Evolutionary conservation across 2,797 vertebrate species (phyloP).

Genomic region (Ambastaia sidthimunki): DNA sequence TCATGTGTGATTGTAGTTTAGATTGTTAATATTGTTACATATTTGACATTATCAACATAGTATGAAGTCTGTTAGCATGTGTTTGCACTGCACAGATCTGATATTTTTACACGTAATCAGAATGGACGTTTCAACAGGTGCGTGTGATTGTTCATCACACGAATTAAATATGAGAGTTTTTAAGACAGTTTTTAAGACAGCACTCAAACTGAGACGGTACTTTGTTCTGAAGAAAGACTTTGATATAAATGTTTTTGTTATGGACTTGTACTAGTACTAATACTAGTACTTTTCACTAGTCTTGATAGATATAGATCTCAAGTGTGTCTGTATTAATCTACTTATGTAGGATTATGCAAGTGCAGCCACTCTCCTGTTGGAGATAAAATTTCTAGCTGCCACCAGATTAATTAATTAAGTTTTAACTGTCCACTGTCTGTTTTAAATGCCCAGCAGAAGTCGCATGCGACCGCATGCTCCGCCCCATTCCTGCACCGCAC

Average conservation of each 20-base stretch:
- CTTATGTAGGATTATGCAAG: neutral
- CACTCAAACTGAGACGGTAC: neutral
- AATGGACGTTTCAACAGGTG: neutral
- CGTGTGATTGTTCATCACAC: neutral
- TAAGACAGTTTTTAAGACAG: no score
- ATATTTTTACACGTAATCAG: neutral
- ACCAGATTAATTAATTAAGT: neutral
- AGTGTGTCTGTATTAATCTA: neutral
- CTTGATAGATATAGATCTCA: neutral
- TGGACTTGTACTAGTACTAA: neutral
- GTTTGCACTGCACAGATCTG: no score
- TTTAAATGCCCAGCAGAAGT: neutral
- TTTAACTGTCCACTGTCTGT: neutral
- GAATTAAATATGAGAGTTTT: no score
- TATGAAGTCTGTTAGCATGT: no score
- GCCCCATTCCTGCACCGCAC: neutral
- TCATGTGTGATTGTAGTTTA: no score
- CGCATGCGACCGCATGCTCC: conserved; percentile 15
- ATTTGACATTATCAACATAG: no score
- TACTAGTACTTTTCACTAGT: neutral
- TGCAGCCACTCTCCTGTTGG: neutral
- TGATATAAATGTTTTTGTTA: no score
- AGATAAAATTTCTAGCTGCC: neutral
- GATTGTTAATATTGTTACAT: no score
- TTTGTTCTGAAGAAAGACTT: neutral